These are phyloP conservation scores for Drymonia ruficornis DNA, from an alignment of 2,888 invertebrate species.

Conservation along the genomic window DNA sequence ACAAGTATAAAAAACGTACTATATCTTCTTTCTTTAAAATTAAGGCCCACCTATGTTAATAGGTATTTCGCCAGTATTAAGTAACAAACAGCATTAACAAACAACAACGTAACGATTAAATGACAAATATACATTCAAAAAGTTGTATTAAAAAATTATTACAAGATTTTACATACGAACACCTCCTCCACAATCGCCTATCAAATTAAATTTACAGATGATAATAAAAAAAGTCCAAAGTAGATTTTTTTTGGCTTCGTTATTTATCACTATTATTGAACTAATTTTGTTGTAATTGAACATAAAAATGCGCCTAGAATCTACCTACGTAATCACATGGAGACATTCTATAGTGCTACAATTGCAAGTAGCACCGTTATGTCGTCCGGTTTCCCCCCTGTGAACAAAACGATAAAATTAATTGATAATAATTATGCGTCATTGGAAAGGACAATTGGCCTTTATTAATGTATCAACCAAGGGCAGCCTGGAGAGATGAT, in stretches of 20 bases:
- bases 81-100: too few species aligned
- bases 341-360: conserved; percentile 89
- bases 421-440: conserved; percentile 19
- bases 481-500: too few species aligned
- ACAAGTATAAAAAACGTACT: too few species aligned
- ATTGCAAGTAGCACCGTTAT: conserved; percentile 98
- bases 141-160: conserved; percentile 13
- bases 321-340: conserved; percentile 64
- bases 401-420: conserved; percentile 65
- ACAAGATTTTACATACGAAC: conserved; percentile 26
- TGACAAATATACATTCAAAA: not conserved
- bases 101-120: too few species aligned
- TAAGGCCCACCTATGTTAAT: too few species aligned
- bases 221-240: conserved; percentile 31
- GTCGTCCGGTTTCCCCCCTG: conserved; percentile 99
- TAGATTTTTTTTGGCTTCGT: conserved; percentile 67
- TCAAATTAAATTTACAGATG: conserved; percentile 26
- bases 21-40: too few species aligned
- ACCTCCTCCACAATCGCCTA: conserved; percentile 35
- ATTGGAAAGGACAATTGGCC: too few species aligned
- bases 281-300: conserved; percentile 60
- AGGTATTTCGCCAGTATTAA: too few species aligned
- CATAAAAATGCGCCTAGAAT: conserved; percentile 62
- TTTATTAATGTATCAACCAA: too few species aligned
- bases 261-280: conserved; percentile 62